Evolutionary conservation across 2,797 vertebrate genomes (phyloP).

Genomic region (Silurus lanzhouensis): DNA sequence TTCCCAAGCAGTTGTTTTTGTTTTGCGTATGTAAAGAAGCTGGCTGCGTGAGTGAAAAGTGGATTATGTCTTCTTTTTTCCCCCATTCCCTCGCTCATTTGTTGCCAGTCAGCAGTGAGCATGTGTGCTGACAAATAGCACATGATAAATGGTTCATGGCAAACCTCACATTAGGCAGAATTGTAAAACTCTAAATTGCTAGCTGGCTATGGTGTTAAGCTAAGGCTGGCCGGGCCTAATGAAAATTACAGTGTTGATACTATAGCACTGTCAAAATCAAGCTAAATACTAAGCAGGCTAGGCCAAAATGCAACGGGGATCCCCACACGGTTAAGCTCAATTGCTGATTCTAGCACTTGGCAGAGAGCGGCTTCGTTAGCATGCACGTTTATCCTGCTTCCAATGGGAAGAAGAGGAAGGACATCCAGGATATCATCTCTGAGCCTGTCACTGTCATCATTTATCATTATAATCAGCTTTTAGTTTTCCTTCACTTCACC

Average conservation of each 20-base stretch:
- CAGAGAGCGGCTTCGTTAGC: slow-evolving; percentile 59
- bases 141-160: slow-evolving; percentile 37
- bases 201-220: slow-evolving; percentile 51
- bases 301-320: slow-evolving; percentile 38
- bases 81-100: slow-evolving; percentile 34
- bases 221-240: slow-evolving; percentile 68
- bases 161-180: slow-evolving; percentile 54
- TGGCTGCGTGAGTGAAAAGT: slow-evolving; percentile 60
- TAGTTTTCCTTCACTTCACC: slow-evolving; percentile 2
- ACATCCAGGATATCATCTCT: slow-evolving; percentile 34
- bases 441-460: slow-evolving; percentile 19
- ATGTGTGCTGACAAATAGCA: slow-evolving; percentile 36
- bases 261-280: slow-evolving; percentile 64
- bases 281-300: slow-evolving; percentile 41
- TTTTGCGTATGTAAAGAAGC: slow-evolving; percentile 58
- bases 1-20: slow-evolving; percentile 62
- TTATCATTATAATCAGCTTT: slow-evolving; percentile 44
- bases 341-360: slow-evolving; percentile 60
- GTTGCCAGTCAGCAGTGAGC: slow-evolving; percentile 41
- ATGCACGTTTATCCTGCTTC: slow-evolving; percentile 59
- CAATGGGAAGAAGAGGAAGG: slow-evolving; percentile 38
- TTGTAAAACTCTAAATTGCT: slow-evolving; percentile 58
- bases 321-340: slow-evolving; percentile 56
- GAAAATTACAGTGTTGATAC: slow-evolving; percentile 75
- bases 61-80: slow-evolving; percentile 61